Evolutionary conservation across 2,113 vertebrate species (phyloP).

Genomic region (Podilymbus podiceps): DNA sequence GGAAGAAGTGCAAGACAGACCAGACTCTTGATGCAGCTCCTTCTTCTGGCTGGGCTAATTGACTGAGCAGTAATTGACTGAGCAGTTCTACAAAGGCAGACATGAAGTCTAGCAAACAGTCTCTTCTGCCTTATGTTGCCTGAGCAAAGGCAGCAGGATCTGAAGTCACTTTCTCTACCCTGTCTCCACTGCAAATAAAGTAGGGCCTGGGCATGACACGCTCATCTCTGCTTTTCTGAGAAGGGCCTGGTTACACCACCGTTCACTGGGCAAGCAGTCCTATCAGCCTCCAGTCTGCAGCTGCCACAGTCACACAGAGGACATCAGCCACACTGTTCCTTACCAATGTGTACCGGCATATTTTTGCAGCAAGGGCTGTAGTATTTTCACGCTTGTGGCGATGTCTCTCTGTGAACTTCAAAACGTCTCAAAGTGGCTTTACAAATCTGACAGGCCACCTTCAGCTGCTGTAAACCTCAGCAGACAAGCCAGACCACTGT

Average conservation of each 20-base stretch:
- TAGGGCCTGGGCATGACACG: neutral
- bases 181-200: neutral
- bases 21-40: neutral
- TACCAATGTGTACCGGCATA: neutral
- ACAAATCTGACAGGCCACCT: neutral
- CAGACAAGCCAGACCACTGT: neutral
- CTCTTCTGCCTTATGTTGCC: constrained; percentile 20
- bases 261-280: rapidly evolving
- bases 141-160: neutral
- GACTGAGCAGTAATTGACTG: neutral
- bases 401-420: neutral
- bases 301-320: neutral
- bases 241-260: neutral
- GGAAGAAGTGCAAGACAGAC: constrained; percentile 44
- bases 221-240: neutral
- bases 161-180: neutral
- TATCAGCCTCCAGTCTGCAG: neutral
- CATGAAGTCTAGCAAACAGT: constrained; percentile 24
- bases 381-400: neutral
- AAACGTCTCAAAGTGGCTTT: neutral
- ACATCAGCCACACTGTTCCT: neutral
- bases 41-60: constrained; percentile 31
- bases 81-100: constrained; percentile 19
- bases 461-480: neutral
- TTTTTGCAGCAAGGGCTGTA: neutral